phyloP scores from a whole-genome alignment of 2,888 invertebrate genomes.

The Poecilobothrus nobilitatus region DNA sequence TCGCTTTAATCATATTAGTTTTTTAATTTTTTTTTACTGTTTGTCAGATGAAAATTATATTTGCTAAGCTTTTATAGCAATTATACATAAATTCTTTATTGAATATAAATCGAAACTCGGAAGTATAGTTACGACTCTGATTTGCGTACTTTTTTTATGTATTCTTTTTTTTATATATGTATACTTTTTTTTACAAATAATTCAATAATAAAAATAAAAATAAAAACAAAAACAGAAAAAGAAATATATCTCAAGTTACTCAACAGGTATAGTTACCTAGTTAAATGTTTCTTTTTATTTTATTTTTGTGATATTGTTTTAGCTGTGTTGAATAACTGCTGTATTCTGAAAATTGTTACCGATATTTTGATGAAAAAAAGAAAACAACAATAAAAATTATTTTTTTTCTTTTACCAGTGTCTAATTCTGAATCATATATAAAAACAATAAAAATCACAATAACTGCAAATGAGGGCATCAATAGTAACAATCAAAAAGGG shows the following conservation, averaged over 20 bases:
- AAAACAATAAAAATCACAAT: neutral
- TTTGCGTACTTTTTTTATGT: too few relatives aligned
- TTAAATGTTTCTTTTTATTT: neutral
- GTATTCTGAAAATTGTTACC: neutral
- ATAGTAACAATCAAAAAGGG: neutral
- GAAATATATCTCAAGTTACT: neutral
- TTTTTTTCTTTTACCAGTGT: neutral
- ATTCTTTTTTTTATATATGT: too few relatives aligned
- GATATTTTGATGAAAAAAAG: slow-evolving; percentile 4
- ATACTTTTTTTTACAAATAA: too few relatives aligned
- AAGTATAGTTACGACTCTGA: too few relatives aligned
- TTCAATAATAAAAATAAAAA: too few relatives aligned
- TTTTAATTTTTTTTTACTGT: too few relatives aligned
- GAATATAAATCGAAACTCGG: too few relatives aligned
- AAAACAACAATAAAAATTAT: neutral
- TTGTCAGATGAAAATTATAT: too few relatives aligned
- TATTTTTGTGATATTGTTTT: neutral
- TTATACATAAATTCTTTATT: too few relatives aligned
- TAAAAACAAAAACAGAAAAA: too few relatives aligned
- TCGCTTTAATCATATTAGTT: too few relatives aligned
- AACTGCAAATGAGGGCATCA: neutral
- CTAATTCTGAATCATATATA: neutral
- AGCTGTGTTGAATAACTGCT: neutral
- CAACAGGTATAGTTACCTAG: neutral
- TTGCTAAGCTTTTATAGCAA: too few relatives aligned